These are phyloP conservation scores for Serranus cabrilla DNA, from an alignment of 2,797 vertebrate species.

Conservation along the genomic window DNA sequence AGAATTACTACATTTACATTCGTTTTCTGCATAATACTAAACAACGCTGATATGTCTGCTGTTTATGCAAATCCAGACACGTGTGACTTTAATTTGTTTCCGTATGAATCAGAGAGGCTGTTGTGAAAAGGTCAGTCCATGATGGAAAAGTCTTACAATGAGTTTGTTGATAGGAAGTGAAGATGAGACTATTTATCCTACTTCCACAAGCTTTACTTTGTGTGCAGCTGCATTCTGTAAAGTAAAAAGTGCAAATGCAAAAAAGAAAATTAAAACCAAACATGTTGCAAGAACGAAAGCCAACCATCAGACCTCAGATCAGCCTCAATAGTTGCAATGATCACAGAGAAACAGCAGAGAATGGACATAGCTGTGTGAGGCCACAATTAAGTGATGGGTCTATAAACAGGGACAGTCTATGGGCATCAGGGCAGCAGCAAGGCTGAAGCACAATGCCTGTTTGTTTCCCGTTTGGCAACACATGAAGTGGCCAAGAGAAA, in stretches of 20 bases:
- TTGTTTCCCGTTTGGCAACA: conserved; percentile 80
- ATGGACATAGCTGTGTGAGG: conserved; percentile 60
- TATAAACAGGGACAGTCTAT: conserved; percentile 73
- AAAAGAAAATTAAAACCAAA: not conserved
- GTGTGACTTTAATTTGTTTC: conserved; percentile 21
- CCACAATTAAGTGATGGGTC: conserved; percentile 78
- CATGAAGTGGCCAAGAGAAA: conserved; percentile 75
- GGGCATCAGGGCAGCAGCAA: conserved; percentile 59
- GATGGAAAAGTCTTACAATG: not conserved
- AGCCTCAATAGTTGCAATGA: conserved; percentile 39
- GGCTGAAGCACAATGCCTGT: conserved; percentile 75
- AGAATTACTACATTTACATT: conserved; percentile 32
- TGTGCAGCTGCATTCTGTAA: not conserved
- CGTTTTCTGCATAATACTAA: conserved; percentile 31
- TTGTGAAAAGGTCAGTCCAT: conserved; percentile 19
- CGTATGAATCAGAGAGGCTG: not conserved
- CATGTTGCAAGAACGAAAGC: conserved; percentile 14
- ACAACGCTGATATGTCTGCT: conserved; percentile 14
- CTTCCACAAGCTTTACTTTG: not conserved
- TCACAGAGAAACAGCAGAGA: conserved; percentile 42
- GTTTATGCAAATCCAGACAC: conserved; percentile 29
- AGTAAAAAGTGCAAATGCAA: not conserved
- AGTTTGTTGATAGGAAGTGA: not conserved
- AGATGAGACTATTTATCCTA: not conserved
- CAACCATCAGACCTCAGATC: conserved; percentile 1